Conservation (phyloP, 2,113 vertebrate species). For the Sterna hirundo region DNA sequence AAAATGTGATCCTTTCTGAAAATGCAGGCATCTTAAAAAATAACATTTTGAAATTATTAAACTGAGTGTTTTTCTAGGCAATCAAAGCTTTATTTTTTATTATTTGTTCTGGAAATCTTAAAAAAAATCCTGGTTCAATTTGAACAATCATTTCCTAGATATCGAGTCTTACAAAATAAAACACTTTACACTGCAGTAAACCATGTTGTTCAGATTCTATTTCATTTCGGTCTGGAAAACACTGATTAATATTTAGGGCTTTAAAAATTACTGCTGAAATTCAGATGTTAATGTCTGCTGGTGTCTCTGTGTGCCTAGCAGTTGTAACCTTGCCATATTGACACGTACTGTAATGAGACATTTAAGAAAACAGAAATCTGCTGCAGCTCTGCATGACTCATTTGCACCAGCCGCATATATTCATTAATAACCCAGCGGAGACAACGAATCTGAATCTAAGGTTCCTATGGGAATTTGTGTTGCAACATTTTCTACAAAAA, state of each 20-base stretch:
- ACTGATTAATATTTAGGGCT: slow-evolving; percentile 56
- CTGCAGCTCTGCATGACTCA: slow-evolving; percentile 44
- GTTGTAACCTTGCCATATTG: slow-evolving; percentile 42
- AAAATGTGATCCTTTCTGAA: background rate
- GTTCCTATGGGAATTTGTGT: background rate
- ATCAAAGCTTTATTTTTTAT: background rate
- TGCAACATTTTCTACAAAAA: slow-evolving; percentile 27
- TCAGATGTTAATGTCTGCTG: background rate
- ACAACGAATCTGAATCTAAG: slow-evolving; percentile 1
- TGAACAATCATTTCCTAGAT: background rate
- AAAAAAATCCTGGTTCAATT: background rate
- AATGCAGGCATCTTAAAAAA: background rate
- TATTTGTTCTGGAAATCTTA: background rate
- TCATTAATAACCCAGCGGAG: slow-evolving; percentile 62
- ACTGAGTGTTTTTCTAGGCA: background rate
- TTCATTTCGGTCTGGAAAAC: slow-evolving; percentile 15
- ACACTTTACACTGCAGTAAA: background rate
- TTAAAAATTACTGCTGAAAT: slow-evolving; percentile 27
- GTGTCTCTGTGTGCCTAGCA: background rate
- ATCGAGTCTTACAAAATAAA: background rate
- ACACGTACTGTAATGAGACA: slow-evolving; percentile 42
- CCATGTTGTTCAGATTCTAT: background rate
- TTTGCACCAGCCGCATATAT: background rate
- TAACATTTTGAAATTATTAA: background rate
- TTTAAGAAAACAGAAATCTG: slow-evolving; percentile 59